A percentile compares a stretch with the other conserved stretches of the same genome.
Conservation (phyloP, 2,888 invertebrate species). For the Tubulanus polymorphus region DNA sequence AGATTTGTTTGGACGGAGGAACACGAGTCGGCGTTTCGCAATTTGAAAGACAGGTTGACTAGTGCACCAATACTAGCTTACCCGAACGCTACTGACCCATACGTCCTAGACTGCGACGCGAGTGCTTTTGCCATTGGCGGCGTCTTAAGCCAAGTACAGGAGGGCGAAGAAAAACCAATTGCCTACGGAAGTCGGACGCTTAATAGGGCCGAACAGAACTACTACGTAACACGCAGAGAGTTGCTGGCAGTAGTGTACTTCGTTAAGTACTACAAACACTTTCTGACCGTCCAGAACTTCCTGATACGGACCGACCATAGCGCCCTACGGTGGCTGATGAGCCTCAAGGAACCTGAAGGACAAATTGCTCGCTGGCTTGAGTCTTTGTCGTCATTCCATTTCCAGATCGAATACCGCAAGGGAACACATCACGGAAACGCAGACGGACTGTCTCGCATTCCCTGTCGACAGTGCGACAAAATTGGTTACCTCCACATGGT, state of each 20-base stretch:
- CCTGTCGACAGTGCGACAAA: neutral
- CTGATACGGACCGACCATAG: slow-evolving; percentile 15
- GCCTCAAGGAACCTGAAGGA: slow-evolving; percentile 18
- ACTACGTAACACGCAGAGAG: slow-evolving; percentile 11
- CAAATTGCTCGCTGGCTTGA: slow-evolving; percentile 20
- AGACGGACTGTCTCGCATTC: slow-evolving; percentile 16
- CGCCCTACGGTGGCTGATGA: slow-evolving; percentile 17
- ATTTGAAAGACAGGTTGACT: neutral
- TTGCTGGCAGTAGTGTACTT: slow-evolving; percentile 3
- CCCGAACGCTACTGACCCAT: neutral
- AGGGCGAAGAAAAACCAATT: slow-evolving; percentile 4
- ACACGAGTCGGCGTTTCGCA: neutral
- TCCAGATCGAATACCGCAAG: slow-evolving; percentile 16
- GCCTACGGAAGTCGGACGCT: slow-evolving; percentile 7
- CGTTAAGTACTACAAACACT: slow-evolving; percentile 6
- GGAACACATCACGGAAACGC: slow-evolving; percentile 20
- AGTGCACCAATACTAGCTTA: slow-evolving; percentile 10
- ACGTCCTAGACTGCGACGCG: slow-evolving; percentile 3
- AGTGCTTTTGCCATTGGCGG: slow-evolving; percentile 4
- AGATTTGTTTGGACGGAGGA: slow-evolving; percentile 9
- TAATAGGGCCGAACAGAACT: neutral
- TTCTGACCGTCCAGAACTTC: slow-evolving; percentile 11
- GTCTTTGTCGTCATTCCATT: slow-evolving; percentile 15
- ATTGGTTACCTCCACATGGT: too few relatives aligned
- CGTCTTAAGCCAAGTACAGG: slow-evolving; percentile 8